Percentiles rank a stretch among this genome's conserved stretches.
phyloP scores from a whole-genome alignment of 2,888 invertebrate species.

The Siphlonurus alternatus region DNA sequence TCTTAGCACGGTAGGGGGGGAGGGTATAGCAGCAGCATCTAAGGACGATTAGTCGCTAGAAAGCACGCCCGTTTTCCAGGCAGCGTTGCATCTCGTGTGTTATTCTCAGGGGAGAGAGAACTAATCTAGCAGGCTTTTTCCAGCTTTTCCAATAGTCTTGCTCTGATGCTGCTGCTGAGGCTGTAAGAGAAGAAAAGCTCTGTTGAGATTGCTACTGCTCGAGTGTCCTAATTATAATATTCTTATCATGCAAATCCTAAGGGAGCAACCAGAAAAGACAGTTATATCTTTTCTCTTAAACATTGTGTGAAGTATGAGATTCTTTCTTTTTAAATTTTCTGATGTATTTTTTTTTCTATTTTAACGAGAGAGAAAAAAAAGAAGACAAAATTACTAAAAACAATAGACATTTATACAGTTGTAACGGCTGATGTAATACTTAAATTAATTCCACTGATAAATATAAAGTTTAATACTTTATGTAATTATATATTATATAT shows the following conservation, averaged over 20 bases:
- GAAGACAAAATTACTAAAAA: too few relatives aligned
- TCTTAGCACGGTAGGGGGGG: background rate
- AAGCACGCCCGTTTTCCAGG: background rate
- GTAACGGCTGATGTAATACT: too few relatives aligned
- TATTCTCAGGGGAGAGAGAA: background rate
- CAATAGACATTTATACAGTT: too few relatives aligned
- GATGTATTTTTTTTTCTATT: background rate
- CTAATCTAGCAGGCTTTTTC: background rate
- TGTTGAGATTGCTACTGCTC: background rate
- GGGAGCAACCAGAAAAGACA: background rate
- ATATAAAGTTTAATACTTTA: too few relatives aligned
- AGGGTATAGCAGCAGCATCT: background rate
- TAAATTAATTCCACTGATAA: too few relatives aligned
- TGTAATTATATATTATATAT: too few relatives aligned
- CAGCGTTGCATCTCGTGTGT: background rate
- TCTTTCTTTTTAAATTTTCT: background rate
- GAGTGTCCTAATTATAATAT: constrained; percentile 2
- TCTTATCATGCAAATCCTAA: constrained; percentile 1
- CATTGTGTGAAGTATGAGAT: background rate
- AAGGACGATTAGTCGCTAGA: background rate
- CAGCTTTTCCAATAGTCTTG: background rate
- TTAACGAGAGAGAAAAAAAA: too few relatives aligned
- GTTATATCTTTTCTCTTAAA: background rate
- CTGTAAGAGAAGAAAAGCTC: too few relatives aligned
- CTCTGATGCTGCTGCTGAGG: too few relatives aligned